Evolutionary conservation across 2,888 invertebrate genomes (phyloP).

Genomic region (Tricholauxania praeusta): DNA sequence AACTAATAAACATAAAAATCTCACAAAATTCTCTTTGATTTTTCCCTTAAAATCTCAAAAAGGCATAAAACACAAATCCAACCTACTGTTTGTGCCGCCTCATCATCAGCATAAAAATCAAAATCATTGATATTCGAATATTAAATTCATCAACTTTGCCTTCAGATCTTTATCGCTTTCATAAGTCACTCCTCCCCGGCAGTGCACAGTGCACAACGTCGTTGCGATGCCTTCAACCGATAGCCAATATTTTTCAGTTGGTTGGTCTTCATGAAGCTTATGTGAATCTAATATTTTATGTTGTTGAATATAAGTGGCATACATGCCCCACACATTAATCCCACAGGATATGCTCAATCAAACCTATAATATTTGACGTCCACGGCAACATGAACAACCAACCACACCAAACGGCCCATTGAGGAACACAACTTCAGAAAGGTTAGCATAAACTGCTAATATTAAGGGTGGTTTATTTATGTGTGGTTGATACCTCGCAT

Average conservation of each 20-base stretch:
- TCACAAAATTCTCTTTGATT: slow-evolving; percentile 53
- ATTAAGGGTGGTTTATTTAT: slow-evolving; percentile 49
- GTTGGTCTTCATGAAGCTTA: slow-evolving; percentile 47
- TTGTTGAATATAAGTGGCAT: slow-evolving; percentile 33
- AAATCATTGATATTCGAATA: slow-evolving; percentile 28
- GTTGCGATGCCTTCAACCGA: not conserved
- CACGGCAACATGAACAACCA: not conserved
- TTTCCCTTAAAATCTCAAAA: slow-evolving; percentile 36
- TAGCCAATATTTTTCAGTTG: slow-evolving; percentile 64
- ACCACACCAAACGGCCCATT: slow-evolving; percentile 15
- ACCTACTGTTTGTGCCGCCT: not conserved
- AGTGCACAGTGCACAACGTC: not conserved
- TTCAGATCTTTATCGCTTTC: slow-evolving; percentile 25
- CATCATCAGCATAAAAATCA: slow-evolving; percentile 28
- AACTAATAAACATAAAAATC: slow-evolving; percentile 60
- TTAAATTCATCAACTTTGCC: slow-evolving; percentile 33
- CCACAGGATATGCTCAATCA: slow-evolving; percentile 67
- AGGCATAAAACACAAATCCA: slow-evolving; percentile 4
- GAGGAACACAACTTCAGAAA: not conserved
- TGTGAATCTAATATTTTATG: too few relatives aligned
- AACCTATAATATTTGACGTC: slow-evolving; percentile 41
- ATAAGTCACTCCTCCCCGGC: not conserved
- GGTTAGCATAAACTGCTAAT: slow-evolving; percentile 3
- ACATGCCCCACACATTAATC: slow-evolving; percentile 58
- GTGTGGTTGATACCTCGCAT: slow-evolving; percentile 56